A percentile compares a stretch with the other conserved stretches of the same genome.
Conservation (phyloP, 2,113 vertebrate genomes). For the Dicentrarchus labrax region DNA sequence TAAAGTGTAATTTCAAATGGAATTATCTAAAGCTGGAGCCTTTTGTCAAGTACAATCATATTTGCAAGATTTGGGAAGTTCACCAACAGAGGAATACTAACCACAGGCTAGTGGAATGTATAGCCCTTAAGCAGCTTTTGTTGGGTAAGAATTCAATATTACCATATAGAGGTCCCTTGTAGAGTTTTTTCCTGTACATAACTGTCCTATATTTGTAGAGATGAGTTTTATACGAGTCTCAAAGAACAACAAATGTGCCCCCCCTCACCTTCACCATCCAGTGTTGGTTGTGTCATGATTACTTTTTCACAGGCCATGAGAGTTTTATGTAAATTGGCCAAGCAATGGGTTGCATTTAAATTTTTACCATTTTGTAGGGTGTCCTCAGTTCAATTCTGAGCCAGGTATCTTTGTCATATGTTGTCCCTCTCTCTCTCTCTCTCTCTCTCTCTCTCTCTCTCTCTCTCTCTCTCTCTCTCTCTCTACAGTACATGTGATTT, state of each 20-base stretch:
- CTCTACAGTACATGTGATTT: neutral
- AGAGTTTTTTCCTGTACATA: neutral
- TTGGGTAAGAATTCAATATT: neutral
- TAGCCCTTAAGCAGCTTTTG: neutral
- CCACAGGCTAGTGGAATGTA: slow-evolving; percentile 5
- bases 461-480: neutral
- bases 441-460: neutral
- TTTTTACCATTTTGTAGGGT: neutral
- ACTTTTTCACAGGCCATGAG: neutral
- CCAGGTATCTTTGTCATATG: neutral
- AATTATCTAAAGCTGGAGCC: no score
- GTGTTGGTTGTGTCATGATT: neutral
- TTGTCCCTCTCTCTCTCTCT: neutral
- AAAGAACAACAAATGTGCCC: neutral
- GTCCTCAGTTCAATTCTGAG: neutral
- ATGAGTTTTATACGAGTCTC: slow-evolving; percentile 6
- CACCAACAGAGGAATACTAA: neutral
- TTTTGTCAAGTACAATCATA: no score
- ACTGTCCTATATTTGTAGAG: neutral
- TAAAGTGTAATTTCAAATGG: no score
- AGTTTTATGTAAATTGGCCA: neutral
- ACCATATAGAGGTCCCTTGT: neutral
- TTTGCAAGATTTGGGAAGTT: neutral
- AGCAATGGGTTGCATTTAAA: neutral
- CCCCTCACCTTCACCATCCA: no score